Conservation (phyloP, 2,113 vertebrate species). For the Megaptera novaeangliae region DNA sequence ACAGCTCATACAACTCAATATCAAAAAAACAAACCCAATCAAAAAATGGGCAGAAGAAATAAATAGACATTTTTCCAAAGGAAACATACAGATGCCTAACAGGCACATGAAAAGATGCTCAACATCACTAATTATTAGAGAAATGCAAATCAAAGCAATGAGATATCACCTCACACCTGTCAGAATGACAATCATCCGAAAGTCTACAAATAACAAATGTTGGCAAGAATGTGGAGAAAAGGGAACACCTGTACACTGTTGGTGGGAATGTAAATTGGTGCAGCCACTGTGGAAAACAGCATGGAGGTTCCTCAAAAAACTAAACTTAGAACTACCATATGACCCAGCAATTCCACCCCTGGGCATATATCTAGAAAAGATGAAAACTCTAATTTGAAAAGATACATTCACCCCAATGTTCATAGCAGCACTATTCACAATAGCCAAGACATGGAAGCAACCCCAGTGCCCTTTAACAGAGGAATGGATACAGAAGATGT, state of each 20-base stretch:
- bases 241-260: background rate
- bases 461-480: no score
- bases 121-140: background rate
- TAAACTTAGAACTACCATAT: no score
- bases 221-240: background rate
- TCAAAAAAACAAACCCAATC: background rate
- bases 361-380: no score
- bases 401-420: no score
- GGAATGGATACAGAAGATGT: no score
- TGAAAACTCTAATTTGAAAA: no score
- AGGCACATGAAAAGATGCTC: background rate
- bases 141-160: background rate
- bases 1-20: background rate
- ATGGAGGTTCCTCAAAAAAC: no score
- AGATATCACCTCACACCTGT: background rate
- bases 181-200: background rate
- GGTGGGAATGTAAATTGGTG: background rate
- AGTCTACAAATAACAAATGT: background rate
- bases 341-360: no score
- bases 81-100: background rate
- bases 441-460: no score
- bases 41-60: background rate
- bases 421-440: no score
- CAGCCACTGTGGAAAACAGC: no score
- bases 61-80: background rate